These are phyloP conservation scores for Drosophila ohnishii DNA, from an alignment of 1,140 invertebrate genomes.

Conservation along the genomic window DNA sequence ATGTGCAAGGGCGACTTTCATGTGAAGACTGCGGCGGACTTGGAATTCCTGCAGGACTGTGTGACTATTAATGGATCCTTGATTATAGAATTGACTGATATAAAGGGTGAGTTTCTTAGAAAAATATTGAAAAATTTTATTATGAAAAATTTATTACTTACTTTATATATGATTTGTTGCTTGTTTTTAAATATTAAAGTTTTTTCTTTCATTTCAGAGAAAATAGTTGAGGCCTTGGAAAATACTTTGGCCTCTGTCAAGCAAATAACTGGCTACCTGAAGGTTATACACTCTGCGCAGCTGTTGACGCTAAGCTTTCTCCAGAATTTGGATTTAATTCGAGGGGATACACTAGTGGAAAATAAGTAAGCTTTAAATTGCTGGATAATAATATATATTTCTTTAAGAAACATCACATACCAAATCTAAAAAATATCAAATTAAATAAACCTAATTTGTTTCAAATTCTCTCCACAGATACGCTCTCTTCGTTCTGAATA, in stretches of 20 bases:
- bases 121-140: not conserved
- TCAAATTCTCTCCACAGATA: slow-evolving; percentile 82
- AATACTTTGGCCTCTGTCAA: slow-evolving; percentile 89
- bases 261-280: slow-evolving; percentile 91
- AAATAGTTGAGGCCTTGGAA: slow-evolving; percentile 84
- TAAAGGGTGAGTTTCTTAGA: slow-evolving; percentile 51
- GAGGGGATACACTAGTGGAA: slow-evolving; percentile 62
- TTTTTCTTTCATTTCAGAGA: slow-evolving; percentile 37
- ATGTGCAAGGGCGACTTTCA: slow-evolving; percentile 61
- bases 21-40: slow-evolving; percentile 43
- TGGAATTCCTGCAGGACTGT: slow-evolving; percentile 58
- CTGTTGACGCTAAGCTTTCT: slow-evolving; percentile 91
- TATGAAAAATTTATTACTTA: too few species aligned
- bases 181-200: not conserved
- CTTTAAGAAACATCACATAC: too few species aligned
- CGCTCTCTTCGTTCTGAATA: slow-evolving; percentile 91
- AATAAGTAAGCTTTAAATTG: slow-evolving; percentile 47
- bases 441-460: too few species aligned
- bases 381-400: not conserved
- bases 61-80: slow-evolving; percentile 69
- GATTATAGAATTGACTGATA: slow-evolving; percentile 61
- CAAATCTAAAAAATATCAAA: too few species aligned
- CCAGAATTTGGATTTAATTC: slow-evolving; percentile 83
- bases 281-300: slow-evolving; percentile 90
- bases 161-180: not conserved